Percentiles rank a stretch among this genome's conserved stretches.
These are phyloP conservation scores for Daubentonia madagascariensis DNA, from an alignment of 2,113 vertebrate species.

Conservation along the genomic window DNA sequence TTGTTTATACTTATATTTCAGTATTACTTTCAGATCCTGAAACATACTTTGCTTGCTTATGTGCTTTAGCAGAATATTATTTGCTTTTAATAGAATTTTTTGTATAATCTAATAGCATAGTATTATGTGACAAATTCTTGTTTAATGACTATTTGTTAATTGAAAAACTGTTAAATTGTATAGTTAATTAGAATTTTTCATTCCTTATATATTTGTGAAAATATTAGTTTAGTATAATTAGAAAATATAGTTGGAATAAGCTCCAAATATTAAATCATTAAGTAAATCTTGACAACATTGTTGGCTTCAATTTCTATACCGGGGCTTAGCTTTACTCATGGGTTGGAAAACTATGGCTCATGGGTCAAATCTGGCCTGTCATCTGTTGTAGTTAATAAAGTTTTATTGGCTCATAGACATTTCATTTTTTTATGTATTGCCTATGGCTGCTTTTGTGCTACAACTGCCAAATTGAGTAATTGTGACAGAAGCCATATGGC, in stretches of 20 bases:
- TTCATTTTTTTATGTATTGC: not conserved
- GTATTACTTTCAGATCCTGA: not conserved
- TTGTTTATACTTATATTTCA: not conserved
- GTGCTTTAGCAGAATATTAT: not conserved
- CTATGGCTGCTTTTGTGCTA: not conserved
- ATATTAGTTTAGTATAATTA: not conserved
- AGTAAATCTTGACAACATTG: not conserved
- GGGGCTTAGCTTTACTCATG: not conserved
- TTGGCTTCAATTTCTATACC: not conserved
- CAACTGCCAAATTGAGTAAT: not conserved
- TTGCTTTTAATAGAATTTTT: constrained; percentile 24
- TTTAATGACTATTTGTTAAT: not conserved
- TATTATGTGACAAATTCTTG: not conserved
- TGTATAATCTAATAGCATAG: not conserved
- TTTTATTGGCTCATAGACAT: not conserved
- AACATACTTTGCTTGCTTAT: constrained; percentile 25
- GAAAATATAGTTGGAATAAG: constrained; percentile 29
- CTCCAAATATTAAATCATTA: not conserved
- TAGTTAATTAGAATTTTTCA: not conserved
- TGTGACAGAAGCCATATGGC: not conserved
- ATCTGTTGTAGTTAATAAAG: constrained; percentile 1
- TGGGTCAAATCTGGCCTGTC: not conserved
- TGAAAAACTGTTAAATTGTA: constrained; percentile 23
- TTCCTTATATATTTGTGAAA: not conserved
- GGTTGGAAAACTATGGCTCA: not conserved